Percentiles rank a stretch among this genome's conserved stretches.
Conservation (phyloP, 2,797 vertebrate genomes). For the Molossus molossus region DNA sequence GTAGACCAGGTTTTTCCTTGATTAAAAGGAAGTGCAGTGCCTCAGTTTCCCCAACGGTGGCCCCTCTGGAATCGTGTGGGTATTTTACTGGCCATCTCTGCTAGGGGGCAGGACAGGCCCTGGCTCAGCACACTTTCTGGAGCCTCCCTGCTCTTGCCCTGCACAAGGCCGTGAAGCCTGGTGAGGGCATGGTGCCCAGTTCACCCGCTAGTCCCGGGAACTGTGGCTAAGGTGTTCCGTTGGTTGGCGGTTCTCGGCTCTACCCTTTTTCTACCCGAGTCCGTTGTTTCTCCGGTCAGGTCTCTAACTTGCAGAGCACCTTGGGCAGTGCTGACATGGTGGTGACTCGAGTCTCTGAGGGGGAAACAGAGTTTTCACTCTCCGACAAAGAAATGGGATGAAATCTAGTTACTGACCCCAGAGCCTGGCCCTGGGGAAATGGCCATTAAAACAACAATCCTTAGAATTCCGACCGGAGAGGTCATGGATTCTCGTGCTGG, state of each 20-base stretch:
- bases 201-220: not conserved
- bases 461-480: not conserved
- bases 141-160: not conserved
- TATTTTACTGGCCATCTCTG: not conserved
- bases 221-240: not conserved
- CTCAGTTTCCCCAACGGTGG: slow-evolving; percentile 34
- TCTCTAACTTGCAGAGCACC: not conserved
- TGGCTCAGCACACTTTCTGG: not conserved
- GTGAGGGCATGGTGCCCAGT: not conserved
- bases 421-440: not conserved
- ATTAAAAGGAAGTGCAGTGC: not conserved
- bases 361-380: not conserved
- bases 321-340: not conserved
- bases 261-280: not conserved
- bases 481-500: not conserved
- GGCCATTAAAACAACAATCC: not conserved
- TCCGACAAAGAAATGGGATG: not conserved
- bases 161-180: not conserved
- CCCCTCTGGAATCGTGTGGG: not conserved
- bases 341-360: not conserved
- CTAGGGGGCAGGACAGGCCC: not conserved
- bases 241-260: not conserved
- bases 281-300: not conserved
- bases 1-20: not conserved
- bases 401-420: not conserved